Evolutionary conservation across 2,113 vertebrate species (phyloP).

Genomic region (Petrocephalus microphthalmus): DNA sequence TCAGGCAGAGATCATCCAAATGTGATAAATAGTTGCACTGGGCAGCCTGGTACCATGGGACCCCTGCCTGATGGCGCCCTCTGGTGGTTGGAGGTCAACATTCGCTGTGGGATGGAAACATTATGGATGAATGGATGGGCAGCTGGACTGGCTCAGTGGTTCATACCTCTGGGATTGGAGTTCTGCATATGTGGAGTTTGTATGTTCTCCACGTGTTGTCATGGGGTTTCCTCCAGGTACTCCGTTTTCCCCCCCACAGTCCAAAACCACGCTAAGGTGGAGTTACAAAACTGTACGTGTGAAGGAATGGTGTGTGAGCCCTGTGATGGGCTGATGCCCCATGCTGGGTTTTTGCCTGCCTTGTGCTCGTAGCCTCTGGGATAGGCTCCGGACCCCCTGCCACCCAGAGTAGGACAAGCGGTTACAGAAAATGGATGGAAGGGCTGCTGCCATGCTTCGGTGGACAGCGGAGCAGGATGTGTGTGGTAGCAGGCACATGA

Average conservation of each 20-base stretch:
- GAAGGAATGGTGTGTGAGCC: not conserved
- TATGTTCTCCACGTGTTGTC: no score
- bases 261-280: not conserved
- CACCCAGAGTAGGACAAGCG: not conserved
- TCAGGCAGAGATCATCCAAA: not conserved
- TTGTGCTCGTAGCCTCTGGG: not conserved
- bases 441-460: not conserved
- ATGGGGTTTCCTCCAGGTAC: not conserved
- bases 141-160: no score
- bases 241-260: no score
- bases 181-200: no score
- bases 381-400: not conserved
- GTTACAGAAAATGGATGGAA: not conserved
- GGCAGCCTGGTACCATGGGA: not conserved
- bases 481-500: not conserved
- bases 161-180: no score
- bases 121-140: not conserved
- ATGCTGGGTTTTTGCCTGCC: not conserved
- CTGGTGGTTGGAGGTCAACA: slow-evolving; percentile 5
- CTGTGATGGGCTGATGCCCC: not conserved
- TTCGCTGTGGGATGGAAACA: not conserved
- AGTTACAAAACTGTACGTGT: not conserved
- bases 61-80: not conserved
- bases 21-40: not conserved
- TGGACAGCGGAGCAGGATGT: not conserved